Evolutionary conservation across 1,140 invertebrate genomes (phyloP), one percentile per base, ranked within the genome.

Genomic region (Meloidogyne exigua): DNA sequence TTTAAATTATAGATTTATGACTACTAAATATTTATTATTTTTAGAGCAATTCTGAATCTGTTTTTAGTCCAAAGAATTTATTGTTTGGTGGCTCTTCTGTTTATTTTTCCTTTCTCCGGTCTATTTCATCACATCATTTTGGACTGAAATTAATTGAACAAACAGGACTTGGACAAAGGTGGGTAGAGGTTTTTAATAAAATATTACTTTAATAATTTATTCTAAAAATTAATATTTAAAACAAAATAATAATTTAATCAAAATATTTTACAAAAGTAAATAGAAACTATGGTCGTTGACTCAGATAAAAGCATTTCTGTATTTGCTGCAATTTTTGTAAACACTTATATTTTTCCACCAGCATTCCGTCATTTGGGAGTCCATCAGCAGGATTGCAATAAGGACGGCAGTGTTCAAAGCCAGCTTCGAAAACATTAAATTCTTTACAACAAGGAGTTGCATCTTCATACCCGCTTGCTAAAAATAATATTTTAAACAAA

Each of bases 331-430:
- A 62, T 72, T 87, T 87, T 32, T 83, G 82, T 15, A 87, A 75
- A 66, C 85, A 87, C 26, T 80, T 79, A 75, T 87, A 87, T 68
- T 87, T 87, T 44, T 87, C 85, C 1, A 77, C 80, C n/a, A 86
- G 76, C 82, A 83, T 87, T 49, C 86, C 85, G 39, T 84, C 83
- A 49, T 86, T 81, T 13, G 85, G 85, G 25, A 87, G 78, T 11
- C 85, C 85, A 23, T 80, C 85, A 13, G 86, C 75, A 12, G 85
- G 85, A 49, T 87, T 87, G 74, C 85, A 87, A 63, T 87, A 87
- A 15, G 85, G 85, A 32, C 85, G 81, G 68, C 85, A 87, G n/a
- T 87, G 85, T 49, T 87, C 85, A 49, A 84, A 87, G 28, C 85
- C 85, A 18, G 85, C 76, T 49, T 87, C 85, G 63, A 87, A 87